Evolutionary conservation across 2,113 vertebrate genomes (phyloP).

Genomic region (Porphyrio hochstetteri): DNA sequence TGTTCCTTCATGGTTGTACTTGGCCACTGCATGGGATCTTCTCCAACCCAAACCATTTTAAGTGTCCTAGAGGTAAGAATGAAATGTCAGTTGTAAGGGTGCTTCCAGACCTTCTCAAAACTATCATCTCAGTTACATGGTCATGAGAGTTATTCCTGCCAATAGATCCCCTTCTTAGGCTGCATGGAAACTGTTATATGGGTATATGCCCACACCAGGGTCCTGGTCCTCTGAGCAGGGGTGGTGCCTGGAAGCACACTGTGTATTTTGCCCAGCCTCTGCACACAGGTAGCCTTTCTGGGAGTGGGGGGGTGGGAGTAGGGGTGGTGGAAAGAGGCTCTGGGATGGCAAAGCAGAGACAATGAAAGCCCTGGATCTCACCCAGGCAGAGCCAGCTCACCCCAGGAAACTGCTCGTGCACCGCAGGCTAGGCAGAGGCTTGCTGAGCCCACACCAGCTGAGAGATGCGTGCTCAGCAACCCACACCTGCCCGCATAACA

Average conservation of each 20-base stretch:
- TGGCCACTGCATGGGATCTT: not conserved
- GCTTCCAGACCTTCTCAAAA: not conserved
- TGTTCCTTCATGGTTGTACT: not conserved
- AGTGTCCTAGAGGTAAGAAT: not conserved
- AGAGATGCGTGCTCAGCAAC: no score
- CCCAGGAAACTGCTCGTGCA: accelerated
- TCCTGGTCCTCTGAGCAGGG: not conserved
- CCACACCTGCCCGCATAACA: accelerated
- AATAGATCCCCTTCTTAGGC: not conserved
- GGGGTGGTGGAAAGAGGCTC: not conserved
- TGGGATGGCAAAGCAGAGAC: not conserved
- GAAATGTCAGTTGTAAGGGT: not conserved
- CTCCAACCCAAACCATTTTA: not conserved
- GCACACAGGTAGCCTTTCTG: not conserved
- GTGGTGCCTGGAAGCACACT: not conserved
- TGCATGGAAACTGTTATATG: not conserved
- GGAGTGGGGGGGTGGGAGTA: no score
- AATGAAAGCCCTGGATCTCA: not conserved
- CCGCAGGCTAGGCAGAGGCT: not conserved
- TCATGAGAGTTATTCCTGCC: not conserved
- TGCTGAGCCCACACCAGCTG: not conserved
- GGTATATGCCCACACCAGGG: not conserved
- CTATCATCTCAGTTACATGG: not conserved
- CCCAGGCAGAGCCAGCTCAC: accelerated
- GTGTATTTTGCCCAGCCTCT: not conserved